Base-by-base conservation (phyloP, 2,797 vertebrate genomes). In the Helicolenus hilgendorfi region DNA sequence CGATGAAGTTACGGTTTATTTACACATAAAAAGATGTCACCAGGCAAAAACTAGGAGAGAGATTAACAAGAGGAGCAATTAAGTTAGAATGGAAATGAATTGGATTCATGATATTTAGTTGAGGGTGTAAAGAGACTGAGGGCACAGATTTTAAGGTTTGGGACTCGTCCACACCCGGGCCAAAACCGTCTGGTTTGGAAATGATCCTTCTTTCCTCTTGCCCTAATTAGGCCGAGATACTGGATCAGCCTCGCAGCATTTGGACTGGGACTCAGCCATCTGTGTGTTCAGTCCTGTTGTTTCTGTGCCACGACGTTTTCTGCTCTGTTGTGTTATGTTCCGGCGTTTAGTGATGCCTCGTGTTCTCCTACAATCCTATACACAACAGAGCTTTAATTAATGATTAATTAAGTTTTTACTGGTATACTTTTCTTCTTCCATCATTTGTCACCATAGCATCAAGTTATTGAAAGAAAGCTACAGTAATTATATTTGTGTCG, bases 211-310 rank as follows among this genome's bases (percentile, higher is more conserved):
- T 86, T 89, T 90, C 73, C 86, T 88, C 73, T 53, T 89, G 89
- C 79, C 89, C 89, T 84, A 90, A 84, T 94, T 89, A 87, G 82
- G 70, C 72, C 59, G 79, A 77, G 73, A 91, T 88, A 81, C 87
- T 85, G 89, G 86, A 89, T 91, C 81, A 89, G 91, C 92, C 96
- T 92, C 13, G 65, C 76, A 89, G 91, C 90, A 41, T 90, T 95
- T 95, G 95, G 93, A 95, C 88, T 38, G 77, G 84, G 85, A 82
- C 85, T 62, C 68, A 1, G 53, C 94, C 95, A 96, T 96, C 95
- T 96, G 96, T 86, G 89, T 88, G 88, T 86, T 84, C 86, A 72
- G 84, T 31, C 7, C 64, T 69, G 84, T 88, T 89, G 83, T 85
- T 91, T 81, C 75, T 41, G 72, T 72, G 80, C 91, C 82, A 85